phyloP scores from a whole-genome alignment of 2,113 vertebrate genomes.

The Haplochromis vanheusdeni region DNA sequence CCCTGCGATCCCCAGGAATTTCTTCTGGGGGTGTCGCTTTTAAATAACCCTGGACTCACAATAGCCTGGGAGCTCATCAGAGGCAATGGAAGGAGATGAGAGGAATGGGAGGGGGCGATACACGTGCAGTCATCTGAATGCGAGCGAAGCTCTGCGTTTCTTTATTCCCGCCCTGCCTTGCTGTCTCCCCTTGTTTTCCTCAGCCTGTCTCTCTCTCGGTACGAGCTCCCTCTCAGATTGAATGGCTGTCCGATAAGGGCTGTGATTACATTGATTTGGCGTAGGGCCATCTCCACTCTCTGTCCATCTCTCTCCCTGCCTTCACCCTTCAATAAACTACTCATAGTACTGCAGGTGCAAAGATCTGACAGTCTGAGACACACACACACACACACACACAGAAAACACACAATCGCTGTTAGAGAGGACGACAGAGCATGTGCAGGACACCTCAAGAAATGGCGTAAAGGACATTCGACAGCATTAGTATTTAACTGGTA shows the following conservation, averaged over 20 bases:
- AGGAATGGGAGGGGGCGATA: background rate
- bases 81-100: slow-evolving; percentile 35
- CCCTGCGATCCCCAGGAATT: slow-evolving; percentile 23
- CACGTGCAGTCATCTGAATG: slow-evolving; percentile 7
- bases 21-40: slow-evolving; percentile 58
- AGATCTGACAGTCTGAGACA: slow-evolving; percentile 5
- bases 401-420: background rate
- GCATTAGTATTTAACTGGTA: background rate
- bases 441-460: background rate
- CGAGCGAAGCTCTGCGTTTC: background rate
- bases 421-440: background rate
- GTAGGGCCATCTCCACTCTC: slow-evolving; percentile 46
- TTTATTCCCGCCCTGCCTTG: background rate
- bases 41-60: slow-evolving; percentile 57
- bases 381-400: slow-evolving; percentile 7
- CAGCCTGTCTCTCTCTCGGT: background rate
- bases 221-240: slow-evolving; percentile 28
- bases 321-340: slow-evolving; percentile 17
- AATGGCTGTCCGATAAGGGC: slow-evolving; percentile 64
- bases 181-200: background rate
- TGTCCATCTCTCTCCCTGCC: slow-evolving; percentile 5
- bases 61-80: slow-evolving; percentile 56
- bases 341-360: background rate
- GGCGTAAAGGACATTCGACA: background rate
- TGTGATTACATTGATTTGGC: slow-evolving; percentile 74